Base-by-base conservation (phyloP, 1,140 invertebrate species). In the Drosophila grimshawi region DNA sequence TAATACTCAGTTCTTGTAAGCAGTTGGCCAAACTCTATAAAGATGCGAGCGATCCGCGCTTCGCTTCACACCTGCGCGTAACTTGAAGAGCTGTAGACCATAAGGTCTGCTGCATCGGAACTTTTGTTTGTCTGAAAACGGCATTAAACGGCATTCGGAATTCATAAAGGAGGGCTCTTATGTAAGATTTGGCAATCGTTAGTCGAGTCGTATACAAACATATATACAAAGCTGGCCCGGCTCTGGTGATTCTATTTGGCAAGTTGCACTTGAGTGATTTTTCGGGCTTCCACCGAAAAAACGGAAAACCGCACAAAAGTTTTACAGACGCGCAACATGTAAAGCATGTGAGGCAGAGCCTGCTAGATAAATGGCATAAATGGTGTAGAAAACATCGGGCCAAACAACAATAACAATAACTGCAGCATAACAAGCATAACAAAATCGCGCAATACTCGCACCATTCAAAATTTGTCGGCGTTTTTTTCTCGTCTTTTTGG, bases 211-310 rank as follows among this genome's bases (percentile, higher is more conserved):
- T 5, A 60, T 43, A 69, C 43, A 69, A 55, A 60, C 27, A 77
- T 74, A 72, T 63, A 80, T 74, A 72, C 19, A 19, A 60, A 80
- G 74, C 60, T 71, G 37, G 63, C 64, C 66, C 60, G 64, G 65
- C 68, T 41, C 68, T 35, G 39, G 32, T 71, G 83, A 88, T 88
- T 88, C 85, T 89, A 89, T 88, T 89, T 88, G 85, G 85, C 85
- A 89, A 88, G 85, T 88, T 88, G 85, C 85, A 89, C 85, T 88
- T 88, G 77, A 88, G 85, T 88, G 85, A 88, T 89, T 88, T 88
- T 88, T 88, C 80, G 83, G 83, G 81, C 85, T 89, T 68, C 85
- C 83, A 86, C 69, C 81, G 69, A 83, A 64, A 65, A 85, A 82
- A 79, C 78, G 67, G 68, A 80, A 88, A 83, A 77, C 85, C 59